phyloP scores from a whole-genome alignment of 2,113 vertebrate genomes.

The Sceloporus tristichus region DNA sequence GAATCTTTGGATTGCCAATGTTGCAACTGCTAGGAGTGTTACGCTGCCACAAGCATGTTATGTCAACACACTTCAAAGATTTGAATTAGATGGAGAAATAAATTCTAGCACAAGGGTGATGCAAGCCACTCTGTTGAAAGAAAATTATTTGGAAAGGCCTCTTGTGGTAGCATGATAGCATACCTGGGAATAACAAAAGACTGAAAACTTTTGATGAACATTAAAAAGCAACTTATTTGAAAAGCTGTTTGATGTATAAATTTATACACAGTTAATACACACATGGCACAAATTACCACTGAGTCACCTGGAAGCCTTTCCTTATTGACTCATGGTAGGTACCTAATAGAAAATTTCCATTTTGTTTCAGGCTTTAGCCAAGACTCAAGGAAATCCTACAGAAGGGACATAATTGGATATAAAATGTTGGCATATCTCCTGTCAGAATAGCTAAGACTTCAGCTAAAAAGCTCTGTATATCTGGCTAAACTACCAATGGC shows the following conservation, averaged over 20 bases:
- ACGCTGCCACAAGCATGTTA: neutral
- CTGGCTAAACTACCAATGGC: neutral
- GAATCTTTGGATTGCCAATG: neutral
- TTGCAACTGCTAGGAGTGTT: constrained; percentile 22
- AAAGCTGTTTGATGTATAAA: neutral
- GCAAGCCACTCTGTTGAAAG: neutral
- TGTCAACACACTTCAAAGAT: neutral
- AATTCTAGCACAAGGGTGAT: neutral
- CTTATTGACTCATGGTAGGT: neutral
- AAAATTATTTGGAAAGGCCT: constrained; percentile 39
- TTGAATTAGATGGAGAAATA: neutral
- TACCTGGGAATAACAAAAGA: neutral
- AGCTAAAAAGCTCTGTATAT: neutral
- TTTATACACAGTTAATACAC: neutral
- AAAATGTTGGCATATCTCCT: neutral
- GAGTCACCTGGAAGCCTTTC: neutral
- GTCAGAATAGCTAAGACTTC: neutral
- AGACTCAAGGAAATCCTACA: neutral
- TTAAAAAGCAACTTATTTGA: constrained; percentile 24
- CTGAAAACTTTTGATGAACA: constrained; percentile 42
- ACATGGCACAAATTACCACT: neutral
- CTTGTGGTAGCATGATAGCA: constrained; percentile 7
- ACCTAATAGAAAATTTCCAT: neutral
- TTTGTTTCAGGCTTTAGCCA: neutral
- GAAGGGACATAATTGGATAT: neutral